phyloP scores from a whole-genome alignment of 2,113 vertebrate genomes.

The Scophthalmus maximus region DNA sequence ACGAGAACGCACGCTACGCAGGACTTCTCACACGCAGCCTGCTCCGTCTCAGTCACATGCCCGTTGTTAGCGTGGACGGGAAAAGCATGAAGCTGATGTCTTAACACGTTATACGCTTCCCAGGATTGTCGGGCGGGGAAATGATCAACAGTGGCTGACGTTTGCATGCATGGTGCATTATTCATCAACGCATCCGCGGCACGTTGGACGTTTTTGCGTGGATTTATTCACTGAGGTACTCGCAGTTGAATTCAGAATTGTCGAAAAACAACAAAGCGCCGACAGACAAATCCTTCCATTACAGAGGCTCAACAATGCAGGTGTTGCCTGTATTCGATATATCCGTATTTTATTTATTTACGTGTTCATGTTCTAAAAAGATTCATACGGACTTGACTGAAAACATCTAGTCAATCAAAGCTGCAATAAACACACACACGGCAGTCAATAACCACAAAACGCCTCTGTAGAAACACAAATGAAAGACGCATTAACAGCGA shows the following conservation, averaged over 20 bases:
- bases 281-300: not conserved
- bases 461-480: not conserved
- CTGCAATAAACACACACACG: not conserved
- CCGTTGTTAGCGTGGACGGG: slow-evolving; percentile 22
- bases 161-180: too few relatives aligned
- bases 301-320: not conserved
- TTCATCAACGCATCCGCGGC: too few relatives aligned
- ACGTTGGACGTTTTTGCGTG: too few relatives aligned
- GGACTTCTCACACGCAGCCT: slow-evolving; percentile 28
- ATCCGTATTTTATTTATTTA: too few relatives aligned
- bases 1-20: slow-evolving; percentile 22
- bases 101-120: not conserved
- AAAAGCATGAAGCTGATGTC: slow-evolving; percentile 8
- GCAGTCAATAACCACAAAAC: too few relatives aligned
- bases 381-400: not conserved
- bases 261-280: too few relatives aligned
- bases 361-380: not conserved
- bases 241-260: too few relatives aligned
- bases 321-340: too few relatives aligned
- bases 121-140: slow-evolving; percentile 1
- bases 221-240: too few relatives aligned
- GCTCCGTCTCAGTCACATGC: slow-evolving; percentile 45
- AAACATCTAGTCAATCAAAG: not conserved
- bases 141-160: not conserved
- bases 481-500: not conserved